These are phyloP conservation scores for Phenganax stokvisi DNA, from an alignment of 92 coral and sea anemone genomes.

Conservation along the genomic window DNA sequence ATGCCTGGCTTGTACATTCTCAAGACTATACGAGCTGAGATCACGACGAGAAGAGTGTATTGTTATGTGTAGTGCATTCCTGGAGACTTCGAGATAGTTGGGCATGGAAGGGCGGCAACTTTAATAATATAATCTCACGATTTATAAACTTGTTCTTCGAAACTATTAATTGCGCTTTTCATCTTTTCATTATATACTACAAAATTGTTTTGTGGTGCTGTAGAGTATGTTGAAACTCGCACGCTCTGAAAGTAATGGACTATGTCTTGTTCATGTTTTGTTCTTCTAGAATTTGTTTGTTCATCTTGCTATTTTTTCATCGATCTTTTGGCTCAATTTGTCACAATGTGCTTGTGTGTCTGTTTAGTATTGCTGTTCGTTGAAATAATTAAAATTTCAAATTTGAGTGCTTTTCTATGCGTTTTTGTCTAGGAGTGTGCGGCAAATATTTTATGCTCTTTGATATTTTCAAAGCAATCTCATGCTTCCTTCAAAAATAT, in stretches of 20 bases:
- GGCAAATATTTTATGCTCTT: neutral
- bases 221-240: neutral
- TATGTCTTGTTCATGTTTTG: neutral
- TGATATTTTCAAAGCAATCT: neutral
- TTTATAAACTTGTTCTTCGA: neutral
- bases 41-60: slow-evolving; percentile 12
- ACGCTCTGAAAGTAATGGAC: neutral
- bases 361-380: neutral
- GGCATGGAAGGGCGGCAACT: slow-evolving; percentile 19
- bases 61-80: neutral
- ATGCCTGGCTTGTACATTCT: neutral
- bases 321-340: neutral
- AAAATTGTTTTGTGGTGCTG: neutral
- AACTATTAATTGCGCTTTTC: neutral
- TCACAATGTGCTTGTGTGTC: slow-evolving; percentile 1
- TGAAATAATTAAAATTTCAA: neutral
- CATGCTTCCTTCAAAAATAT: neutral
- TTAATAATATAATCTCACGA: neutral
- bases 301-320: neutral
- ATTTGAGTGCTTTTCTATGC: neutral
- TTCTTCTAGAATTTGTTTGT: neutral
- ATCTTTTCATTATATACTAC: neutral
- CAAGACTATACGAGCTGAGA: slow-evolving; percentile 7
- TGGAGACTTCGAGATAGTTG: slow-evolving; percentile 18
- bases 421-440: slow-evolving; percentile 3